These are phyloP conservation scores for Mirounga angustirostris DNA, from an alignment of 2,113 vertebrate genomes.

Conservation along the genomic window DNA sequence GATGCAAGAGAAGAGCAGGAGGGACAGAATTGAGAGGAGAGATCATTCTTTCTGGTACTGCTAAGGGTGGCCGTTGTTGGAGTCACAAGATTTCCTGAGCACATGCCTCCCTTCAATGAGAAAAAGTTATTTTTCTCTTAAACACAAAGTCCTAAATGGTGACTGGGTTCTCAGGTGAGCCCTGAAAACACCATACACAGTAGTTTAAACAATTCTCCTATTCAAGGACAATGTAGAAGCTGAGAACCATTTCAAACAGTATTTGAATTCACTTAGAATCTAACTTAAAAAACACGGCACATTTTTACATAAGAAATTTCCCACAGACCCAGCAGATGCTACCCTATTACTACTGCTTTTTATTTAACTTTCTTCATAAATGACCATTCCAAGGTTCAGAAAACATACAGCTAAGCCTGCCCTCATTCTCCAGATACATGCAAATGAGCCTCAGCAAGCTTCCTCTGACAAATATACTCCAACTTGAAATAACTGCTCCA, in stretches of 20 bases:
- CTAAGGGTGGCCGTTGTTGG: too few species aligned
- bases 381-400: not conserved
- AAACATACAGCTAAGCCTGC: not conserved
- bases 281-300: not conserved
- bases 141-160: not conserved
- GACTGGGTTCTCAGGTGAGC: not conserved
- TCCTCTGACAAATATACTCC: not conserved
- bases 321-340: not conserved
- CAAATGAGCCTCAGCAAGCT: not conserved
- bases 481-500: not conserved
- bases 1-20: not conserved
- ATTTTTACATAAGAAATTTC: not conserved
- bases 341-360: not conserved
- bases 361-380: not conserved
- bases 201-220: not conserved
- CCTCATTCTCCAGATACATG: not conserved
- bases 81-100: not conserved
- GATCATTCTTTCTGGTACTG: not conserved
- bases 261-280: not conserved
- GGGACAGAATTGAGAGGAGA: not conserved
- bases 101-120: not conserved
- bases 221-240: not conserved
- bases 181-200: not conserved
- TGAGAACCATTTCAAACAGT: not conserved
- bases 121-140: not conserved